phyloP scores from a whole-genome alignment of 1,140 invertebrate genomes.

The Drosophila rufa region DNA sequence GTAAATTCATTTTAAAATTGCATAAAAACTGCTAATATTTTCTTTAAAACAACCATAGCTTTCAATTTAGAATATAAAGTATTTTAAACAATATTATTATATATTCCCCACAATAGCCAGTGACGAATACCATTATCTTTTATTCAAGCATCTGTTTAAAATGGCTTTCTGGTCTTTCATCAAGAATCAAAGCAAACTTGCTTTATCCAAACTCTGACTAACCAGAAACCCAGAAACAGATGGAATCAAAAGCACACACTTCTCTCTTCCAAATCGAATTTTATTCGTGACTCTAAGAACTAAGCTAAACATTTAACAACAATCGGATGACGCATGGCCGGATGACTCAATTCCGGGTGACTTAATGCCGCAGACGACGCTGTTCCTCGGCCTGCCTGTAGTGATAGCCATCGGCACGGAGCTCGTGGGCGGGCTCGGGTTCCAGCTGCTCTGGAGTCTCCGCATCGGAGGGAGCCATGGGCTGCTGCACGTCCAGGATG shows the following conservation, averaged over 20 bases:
- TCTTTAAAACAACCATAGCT: too few species aligned
- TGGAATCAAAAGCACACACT: neutral
- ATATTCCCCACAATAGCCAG: fast-evolving
- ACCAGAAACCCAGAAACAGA: neutral
- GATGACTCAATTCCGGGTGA: constrained; percentile 24
- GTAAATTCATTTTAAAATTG: too few species aligned
- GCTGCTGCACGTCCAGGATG: constrained; percentile 69
- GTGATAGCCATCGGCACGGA: constrained; percentile 77
- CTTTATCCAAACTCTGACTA: neutral
- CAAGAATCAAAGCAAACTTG: neutral
- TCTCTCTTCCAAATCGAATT: constrained; percentile 28
- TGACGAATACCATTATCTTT: neutral
- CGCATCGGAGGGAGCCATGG: constrained; percentile 68
- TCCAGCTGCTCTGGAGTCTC: constrained; percentile 50
- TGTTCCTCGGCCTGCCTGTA: constrained; percentile 65
- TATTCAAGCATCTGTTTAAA: neutral
- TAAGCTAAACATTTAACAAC: constrained; percentile 68
- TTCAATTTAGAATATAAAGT: neutral
- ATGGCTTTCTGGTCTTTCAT: too few species aligned
- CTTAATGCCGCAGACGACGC: constrained; percentile 69
- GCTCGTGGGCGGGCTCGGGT: constrained; percentile 70
- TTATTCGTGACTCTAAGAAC: constrained; percentile 53
- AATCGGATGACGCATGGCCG: constrained; percentile 32
- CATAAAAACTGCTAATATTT: too few species aligned
- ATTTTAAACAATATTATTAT: neutral